Evolutionary conservation across 1,140 invertebrate species (phyloP).

Genomic region (Phortica variegata): DNA sequence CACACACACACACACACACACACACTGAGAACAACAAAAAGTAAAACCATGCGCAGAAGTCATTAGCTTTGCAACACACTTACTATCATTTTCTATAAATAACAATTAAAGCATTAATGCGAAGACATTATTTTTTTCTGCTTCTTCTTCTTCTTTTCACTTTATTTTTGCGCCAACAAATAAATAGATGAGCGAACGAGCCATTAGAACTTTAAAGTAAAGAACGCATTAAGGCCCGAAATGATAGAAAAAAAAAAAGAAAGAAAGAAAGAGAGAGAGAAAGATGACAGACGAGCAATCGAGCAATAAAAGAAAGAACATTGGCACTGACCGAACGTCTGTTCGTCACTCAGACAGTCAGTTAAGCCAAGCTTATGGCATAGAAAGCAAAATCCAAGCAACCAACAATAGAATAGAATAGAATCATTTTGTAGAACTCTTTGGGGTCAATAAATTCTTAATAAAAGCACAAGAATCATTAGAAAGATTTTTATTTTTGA

Average conservation of each 20-base stretch:
- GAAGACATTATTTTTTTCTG: too few species aligned
- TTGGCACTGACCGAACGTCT: background rate
- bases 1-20: too few species aligned
- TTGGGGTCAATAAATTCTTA: conserved; percentile 48
- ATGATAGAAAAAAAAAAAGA: conserved; percentile 1
- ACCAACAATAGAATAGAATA: background rate
- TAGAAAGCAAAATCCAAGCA: conserved; percentile 45
- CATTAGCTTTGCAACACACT: conserved; percentile 48
- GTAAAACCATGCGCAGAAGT: too few species aligned
- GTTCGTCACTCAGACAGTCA: conserved; percentile 35
- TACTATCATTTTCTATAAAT: conserved; percentile 52
- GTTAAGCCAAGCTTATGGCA: conserved; percentile 5
- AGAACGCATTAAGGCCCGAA: too few species aligned
- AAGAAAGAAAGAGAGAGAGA: conserved; percentile 4
- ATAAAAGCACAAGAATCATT: too few species aligned
- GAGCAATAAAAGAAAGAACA: conserved; percentile 28
- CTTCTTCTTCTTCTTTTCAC: too few species aligned
- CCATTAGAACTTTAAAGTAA: too few species aligned
- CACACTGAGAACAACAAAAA: too few species aligned
- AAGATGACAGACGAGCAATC: conserved; percentile 22
- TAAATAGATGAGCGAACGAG: too few species aligned
- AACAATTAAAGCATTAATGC: conserved; percentile 51
- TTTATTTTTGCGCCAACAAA: too few species aligned
- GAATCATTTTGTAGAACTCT: too few species aligned
- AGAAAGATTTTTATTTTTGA: too few species aligned